Evolutionary conservation across 2,888 invertebrate genomes (phyloP), one percentile per base, ranked within the genome.

Genomic region (Calliscelio sp.): DNA sequence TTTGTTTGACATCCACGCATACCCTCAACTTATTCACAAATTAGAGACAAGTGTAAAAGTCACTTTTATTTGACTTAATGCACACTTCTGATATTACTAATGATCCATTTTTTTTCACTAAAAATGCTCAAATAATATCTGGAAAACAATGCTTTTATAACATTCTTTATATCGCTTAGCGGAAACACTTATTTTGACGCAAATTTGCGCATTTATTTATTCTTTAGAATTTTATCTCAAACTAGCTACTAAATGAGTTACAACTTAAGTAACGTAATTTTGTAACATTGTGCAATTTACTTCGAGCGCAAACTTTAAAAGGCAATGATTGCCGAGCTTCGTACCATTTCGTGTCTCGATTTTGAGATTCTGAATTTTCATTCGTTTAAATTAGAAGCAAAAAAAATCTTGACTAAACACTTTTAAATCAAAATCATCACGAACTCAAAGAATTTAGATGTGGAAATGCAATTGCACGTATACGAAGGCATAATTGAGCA

Each of bases 151-250:
- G 20, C 2, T 8, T 8, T 32, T 53, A 38, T 28, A 0, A n/a
- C 1, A 70, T 14, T 41, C 18, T 28, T 55, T 28, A 25, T 41
- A 44, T 24, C 25, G 11, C 20, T 49, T 20, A 53, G 38, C 8
- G 18, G 25, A 53, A 68, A 66, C 66, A 51, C 28, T 66, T 53
- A 53, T 51, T 66, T 66, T 38, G n/a, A n/a, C n/a, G n/a, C n/a
- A n/a, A n/a, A n/a, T n/a, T n/a, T n/a, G n/a, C 14, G 5, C 22
- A 16, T 49, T 49, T 28, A 55, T 70, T 55, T 70, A 18, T 70
- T 41, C 55, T 55, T 70, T 25, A 55, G 38, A 38, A 55, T 41
- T 55, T 53, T 66, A 51, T 53, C 24, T 51, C 24, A 18, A 7
- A 38, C 7, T 38, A 24, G 53, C 66, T 16, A 38, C 11, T 14